Evolutionary conservation across 2,888 invertebrate genomes (phyloP).

Genomic region (Anodontia alba): DNA sequence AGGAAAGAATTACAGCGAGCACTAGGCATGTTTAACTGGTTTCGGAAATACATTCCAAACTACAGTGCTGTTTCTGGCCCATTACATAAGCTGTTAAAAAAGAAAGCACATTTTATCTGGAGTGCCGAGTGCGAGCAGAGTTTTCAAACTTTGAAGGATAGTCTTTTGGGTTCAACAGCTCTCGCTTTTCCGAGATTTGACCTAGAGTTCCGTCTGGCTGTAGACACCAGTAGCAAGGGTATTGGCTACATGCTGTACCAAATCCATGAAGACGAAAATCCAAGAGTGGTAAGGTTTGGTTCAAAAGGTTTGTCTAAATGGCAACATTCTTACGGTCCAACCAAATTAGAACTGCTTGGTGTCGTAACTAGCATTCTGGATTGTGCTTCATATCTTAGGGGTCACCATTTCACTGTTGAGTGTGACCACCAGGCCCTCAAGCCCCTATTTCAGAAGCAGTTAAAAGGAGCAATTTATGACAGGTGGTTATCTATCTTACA

Average conservation of each 20-base stretch:
- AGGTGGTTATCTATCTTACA: too few relatives aligned
- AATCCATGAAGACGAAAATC: constrained; percentile 27
- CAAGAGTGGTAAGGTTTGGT: constrained; percentile 31
- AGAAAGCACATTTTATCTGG: constrained; percentile 39
- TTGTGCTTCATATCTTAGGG: background rate
- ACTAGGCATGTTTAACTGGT: constrained; percentile 46
- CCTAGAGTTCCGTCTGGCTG: constrained; percentile 45
- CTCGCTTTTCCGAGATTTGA: constrained; percentile 57
- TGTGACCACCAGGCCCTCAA: constrained; percentile 51
- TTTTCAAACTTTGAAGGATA: constrained; percentile 43
- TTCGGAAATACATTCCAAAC: constrained; percentile 53
- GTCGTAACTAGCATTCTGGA: constrained; percentile 24
- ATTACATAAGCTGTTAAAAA: constrained; percentile 39
- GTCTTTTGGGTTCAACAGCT: constrained; percentile 37
- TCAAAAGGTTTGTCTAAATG: constrained; percentile 32
- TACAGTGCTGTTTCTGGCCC: constrained; percentile 42
- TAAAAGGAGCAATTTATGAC: constrained; percentile 53
- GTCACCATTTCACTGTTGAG: constrained; percentile 9
- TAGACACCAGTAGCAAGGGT: constrained; percentile 48
- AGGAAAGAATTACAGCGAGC: constrained; percentile 26
- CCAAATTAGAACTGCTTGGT: constrained; percentile 51
- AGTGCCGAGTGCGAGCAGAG: constrained; percentile 15
- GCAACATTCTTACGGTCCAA: constrained; percentile 40
- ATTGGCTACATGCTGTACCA: constrained; percentile 62
- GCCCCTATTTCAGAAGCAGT: constrained; percentile 31